Conservation (phyloP, 1,140 invertebrate species). For the Bradysia coprophila region DNA sequence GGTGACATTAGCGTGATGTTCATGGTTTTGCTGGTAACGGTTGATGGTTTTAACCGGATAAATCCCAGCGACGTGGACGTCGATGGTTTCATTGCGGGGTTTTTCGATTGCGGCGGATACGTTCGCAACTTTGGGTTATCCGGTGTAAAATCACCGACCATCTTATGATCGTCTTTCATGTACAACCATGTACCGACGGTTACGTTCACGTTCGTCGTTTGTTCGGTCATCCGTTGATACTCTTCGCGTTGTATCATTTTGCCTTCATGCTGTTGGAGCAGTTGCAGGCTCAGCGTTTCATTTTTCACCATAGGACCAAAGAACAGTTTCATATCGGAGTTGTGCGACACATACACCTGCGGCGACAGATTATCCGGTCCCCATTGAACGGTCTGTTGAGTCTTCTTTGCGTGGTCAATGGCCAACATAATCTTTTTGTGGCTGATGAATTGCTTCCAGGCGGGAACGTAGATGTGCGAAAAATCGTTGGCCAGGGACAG, state of each 20-base stretch:
- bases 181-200: not conserved
- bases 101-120: too few species aligned
- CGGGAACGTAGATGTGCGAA: constrained; percentile 20
- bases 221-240: constrained; percentile 13
- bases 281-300: constrained; percentile 12
- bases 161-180: not conserved
- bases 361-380: constrained; percentile 14
- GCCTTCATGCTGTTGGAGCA: constrained; percentile 19
- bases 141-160: not conserved
- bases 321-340: constrained; percentile 13
- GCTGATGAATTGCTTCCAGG: constrained; percentile 9
- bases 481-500: constrained; percentile 18
- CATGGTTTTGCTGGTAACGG: too few species aligned
- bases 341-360: constrained; percentile 15
- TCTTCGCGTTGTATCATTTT: constrained; percentile 20
- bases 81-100: not conserved
- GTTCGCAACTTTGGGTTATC: not conserved
- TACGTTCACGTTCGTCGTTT: not conserved
- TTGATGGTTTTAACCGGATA: not conserved
- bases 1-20: too few species aligned
- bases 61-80: not conserved
- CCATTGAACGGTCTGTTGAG: constrained; percentile 15
- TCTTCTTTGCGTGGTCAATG: constrained; percentile 10
- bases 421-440: not conserved
- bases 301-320: constrained; percentile 15